Evolutionary conservation across 1,140 invertebrate species (phyloP).

Genomic region (Drosophila murphyi): DNA sequence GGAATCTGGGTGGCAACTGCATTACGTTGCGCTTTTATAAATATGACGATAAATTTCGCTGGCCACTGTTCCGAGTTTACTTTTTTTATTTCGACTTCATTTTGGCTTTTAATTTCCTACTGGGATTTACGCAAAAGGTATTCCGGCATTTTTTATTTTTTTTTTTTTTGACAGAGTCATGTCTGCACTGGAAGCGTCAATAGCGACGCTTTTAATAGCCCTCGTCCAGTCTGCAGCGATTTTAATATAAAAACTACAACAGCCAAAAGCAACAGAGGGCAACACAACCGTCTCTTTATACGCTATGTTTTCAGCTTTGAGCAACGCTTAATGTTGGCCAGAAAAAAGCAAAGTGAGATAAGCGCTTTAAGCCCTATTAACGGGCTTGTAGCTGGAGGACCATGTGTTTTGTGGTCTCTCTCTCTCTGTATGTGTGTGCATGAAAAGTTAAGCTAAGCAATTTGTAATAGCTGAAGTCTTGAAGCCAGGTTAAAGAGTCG

Average conservation of each 20-base stretch:
- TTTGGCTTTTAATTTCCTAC: conserved; percentile 82
- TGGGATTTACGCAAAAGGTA: conserved; percentile 79
- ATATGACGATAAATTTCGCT: conserved; percentile 70
- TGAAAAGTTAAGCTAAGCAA: conserved; percentile 37
- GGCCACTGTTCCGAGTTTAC: conserved; percentile 40
- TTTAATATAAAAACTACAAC: conserved; percentile 81
- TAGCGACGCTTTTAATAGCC: conserved; percentile 71
- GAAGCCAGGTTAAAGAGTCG: conserved; percentile 23
- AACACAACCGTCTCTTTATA: conserved; percentile 55
- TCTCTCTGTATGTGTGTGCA: not conserved
- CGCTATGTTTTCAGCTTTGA: conserved; percentile 36
- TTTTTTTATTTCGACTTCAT: conserved; percentile 67
- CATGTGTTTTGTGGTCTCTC: conserved; percentile 4
- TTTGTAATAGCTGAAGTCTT: conserved; percentile 5
- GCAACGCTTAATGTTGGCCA: conserved; percentile 15
- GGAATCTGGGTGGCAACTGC: conserved; percentile 13
- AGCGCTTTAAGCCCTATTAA: conserved; percentile 77
- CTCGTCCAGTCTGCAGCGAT: conserved; percentile 69
- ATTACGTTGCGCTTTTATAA: conserved; percentile 65
- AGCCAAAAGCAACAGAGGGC: conserved; percentile 54
- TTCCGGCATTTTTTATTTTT: not conserved
- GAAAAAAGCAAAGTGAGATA: conserved; percentile 61
- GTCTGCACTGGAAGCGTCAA: conserved; percentile 38
- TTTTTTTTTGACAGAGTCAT: conserved; percentile 26
- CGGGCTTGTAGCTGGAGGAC: conserved; percentile 36